Percentiles rank a stretch among this genome's conserved stretches.
Evolutionary conservation across 2,888 invertebrate species (phyloP).

Genomic region (Dendrolimus pini): DNA sequence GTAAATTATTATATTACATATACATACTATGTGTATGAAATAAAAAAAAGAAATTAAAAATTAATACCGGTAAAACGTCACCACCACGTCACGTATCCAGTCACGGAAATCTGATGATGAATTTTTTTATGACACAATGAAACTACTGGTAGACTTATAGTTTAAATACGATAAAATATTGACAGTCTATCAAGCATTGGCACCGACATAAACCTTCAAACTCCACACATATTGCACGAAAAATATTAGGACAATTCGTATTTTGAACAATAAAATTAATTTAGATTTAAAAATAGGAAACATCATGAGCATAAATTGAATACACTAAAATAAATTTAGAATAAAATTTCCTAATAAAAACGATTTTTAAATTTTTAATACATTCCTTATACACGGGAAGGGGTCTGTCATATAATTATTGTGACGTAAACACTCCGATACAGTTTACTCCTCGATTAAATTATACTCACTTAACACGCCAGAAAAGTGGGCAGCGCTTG

Average conservation of each 20-base stretch:
- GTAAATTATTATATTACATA: too few relatives aligned
- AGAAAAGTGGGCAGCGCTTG: too few relatives aligned
- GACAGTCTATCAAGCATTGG: constrained; percentile 3
- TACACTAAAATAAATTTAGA: constrained; percentile 17
- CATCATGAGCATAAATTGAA: constrained; percentile 38
- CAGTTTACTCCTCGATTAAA: too few relatives aligned
- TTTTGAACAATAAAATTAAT: constrained; percentile 15
- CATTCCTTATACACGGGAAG: neutral
- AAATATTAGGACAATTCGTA: neutral
- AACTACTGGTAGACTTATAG: neutral
- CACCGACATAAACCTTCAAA: constrained; percentile 1
- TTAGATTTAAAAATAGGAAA: constrained; percentile 41
- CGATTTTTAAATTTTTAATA: constrained; percentile 5
- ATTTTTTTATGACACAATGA: too few relatives aligned
- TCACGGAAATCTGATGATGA: too few relatives aligned
- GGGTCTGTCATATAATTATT: neutral
- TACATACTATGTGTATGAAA: too few relatives aligned
- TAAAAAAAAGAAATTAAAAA: too few relatives aligned
- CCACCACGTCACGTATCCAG: too few relatives aligned
- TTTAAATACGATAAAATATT: neutral
- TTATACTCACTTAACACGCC: too few relatives aligned
- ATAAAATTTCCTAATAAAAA: constrained; percentile 6
- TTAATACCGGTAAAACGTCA: too few relatives aligned
- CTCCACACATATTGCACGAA: neutral
- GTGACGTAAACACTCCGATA: too few relatives aligned